Percentiles rank a stretch among this genome's conserved stretches.
Conservation (phyloP, 1,140 invertebrate genomes). For the Globodera ellingtonae region DNA sequence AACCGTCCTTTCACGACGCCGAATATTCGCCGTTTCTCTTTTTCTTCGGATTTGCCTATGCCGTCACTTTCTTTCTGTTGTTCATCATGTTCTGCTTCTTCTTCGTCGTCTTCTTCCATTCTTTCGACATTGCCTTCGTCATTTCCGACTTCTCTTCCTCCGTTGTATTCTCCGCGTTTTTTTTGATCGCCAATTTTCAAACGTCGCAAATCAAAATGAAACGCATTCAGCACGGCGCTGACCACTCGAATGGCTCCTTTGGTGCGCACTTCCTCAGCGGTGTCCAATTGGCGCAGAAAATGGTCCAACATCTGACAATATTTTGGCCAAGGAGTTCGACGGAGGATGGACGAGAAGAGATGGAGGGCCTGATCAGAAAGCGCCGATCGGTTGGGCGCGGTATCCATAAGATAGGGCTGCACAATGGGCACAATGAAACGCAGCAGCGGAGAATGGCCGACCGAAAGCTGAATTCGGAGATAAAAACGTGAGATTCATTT, state of each 20-base stretch:
- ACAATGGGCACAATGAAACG: conserved; percentile 81
- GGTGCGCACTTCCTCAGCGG: conserved; percentile 72
- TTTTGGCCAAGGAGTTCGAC: conserved; percentile 58
- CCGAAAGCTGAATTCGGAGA: conserved; percentile 40
- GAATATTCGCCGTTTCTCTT: conserved; percentile 35
- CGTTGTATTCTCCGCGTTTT: conserved; percentile 61
- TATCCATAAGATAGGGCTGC: conserved; percentile 78
- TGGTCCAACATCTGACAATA: conserved; percentile 46
- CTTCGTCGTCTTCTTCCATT: conserved; percentile 14
- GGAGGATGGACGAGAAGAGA: conserved; percentile 44
- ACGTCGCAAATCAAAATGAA: conserved; percentile 81
- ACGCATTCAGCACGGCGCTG: conserved; percentile 81
- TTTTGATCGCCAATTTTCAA: conserved; percentile 1
- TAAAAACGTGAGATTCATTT: conserved; percentile 11
- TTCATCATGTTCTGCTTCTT: conserved; percentile 18
- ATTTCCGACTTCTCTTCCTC: conserved; percentile 64
- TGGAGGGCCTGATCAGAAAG: conserved; percentile 78
- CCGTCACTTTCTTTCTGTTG: conserved; percentile 17
- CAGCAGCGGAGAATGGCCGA: conserved; percentile 69
- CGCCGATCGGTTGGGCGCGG: conserved; percentile 77
- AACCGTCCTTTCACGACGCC: conserved; percentile 33
- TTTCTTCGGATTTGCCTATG: conserved; percentile 21
- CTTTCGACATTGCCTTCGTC: conserved; percentile 50
- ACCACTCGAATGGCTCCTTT: conserved; percentile 80
- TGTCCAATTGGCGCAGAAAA: conserved; percentile 72